Conservation (phyloP, 2,113 vertebrate species). For the Sebastes schlegelii region DNA sequence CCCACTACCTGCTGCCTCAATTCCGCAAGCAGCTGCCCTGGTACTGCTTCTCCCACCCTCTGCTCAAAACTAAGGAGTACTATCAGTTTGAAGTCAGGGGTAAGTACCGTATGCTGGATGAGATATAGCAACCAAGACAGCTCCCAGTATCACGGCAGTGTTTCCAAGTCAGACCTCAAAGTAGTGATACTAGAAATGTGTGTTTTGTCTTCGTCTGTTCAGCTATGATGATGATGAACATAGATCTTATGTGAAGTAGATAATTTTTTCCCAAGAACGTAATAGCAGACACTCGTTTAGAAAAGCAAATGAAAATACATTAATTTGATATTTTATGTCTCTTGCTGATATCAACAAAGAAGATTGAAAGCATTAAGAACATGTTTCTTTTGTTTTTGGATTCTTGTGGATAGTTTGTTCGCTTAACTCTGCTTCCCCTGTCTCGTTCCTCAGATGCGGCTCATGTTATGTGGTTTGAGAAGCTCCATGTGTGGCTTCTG, state of each 20-base stretch:
- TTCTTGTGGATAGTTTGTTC: not conserved
- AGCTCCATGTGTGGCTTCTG: slow-evolving; percentile 96
- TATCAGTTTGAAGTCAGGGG: slow-evolving; percentile 98
- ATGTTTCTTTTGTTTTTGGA: not conserved
- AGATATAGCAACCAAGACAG: not conserved
- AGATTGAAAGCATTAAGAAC: too few species aligned
- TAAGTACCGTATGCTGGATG: slow-evolving; percentile 74
- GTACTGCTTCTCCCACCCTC: slow-evolving; percentile 97
- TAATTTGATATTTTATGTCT: not conserved
- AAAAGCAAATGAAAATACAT: not conserved
- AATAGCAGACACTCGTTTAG: too few species aligned
- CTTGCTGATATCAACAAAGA: not conserved
- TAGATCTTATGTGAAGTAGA: too few species aligned
- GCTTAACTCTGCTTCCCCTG: not conserved
- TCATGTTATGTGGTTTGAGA: slow-evolving; percentile 99
- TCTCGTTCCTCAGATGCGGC: slow-evolving; percentile 88
- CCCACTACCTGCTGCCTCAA: slow-evolving; percentile 96
- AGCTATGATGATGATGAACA: not conserved
- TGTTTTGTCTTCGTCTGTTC: not conserved
- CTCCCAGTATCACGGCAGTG: too few species aligned
- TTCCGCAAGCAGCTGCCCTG: slow-evolving; percentile 97
- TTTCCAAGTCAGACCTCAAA: not conserved
- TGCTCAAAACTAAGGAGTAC: slow-evolving; percentile 97
- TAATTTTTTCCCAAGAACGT: not conserved
- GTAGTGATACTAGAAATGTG: not conserved